Evolutionary conservation across 2,113 vertebrate species (phyloP).

Genomic region (Dolichotis patagonum): DNA sequence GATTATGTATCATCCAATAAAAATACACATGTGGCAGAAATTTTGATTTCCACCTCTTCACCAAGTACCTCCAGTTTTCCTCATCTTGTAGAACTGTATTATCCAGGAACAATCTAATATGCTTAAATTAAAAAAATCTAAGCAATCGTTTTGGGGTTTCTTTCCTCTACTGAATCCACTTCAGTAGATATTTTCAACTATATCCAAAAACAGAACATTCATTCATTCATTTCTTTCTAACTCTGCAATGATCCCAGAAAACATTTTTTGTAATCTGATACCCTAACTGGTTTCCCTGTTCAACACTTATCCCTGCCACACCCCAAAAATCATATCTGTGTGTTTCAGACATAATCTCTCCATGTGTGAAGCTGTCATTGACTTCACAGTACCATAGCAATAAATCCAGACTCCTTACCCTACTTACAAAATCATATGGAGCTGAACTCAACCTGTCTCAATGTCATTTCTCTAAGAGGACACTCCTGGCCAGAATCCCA

Average conservation of each 20-base stretch:
- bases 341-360: background rate
- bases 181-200: background rate
- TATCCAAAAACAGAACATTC: background rate
- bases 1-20: background rate
- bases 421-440: background rate
- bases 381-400: background rate
- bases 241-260: background rate
- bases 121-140: background rate
- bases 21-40: background rate
- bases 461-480: background rate
- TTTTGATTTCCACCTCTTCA: background rate
- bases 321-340: background rate
- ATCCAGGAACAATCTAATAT: background rate
- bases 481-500: background rate
- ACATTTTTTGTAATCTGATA: background rate
- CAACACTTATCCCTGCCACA: background rate
- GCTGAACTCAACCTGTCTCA: background rate
- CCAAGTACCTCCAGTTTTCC: background rate
- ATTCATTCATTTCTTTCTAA: background rate
- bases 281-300: background rate
- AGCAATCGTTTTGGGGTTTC: background rate
- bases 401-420: background rate
- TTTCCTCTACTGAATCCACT: background rate
- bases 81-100: background rate
- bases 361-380: background rate